A percentile compares a stretch with the other conserved stretches of the same genome.
Conservation (phyloP, 2,888 invertebrate genomes). For the Palloptera scutellata region DNA sequence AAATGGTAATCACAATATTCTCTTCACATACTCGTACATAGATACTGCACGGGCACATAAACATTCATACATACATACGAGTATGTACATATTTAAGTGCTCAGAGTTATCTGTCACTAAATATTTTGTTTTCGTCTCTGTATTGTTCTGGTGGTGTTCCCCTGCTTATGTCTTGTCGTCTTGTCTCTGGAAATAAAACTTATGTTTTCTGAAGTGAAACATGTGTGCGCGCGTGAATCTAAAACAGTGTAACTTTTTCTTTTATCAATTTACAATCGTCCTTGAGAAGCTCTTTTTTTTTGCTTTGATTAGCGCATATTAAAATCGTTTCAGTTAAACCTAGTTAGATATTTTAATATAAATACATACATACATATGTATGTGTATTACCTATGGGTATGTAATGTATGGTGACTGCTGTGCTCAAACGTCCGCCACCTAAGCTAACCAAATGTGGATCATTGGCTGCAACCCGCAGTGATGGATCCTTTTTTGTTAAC, state of each 20-base stretch:
- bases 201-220: too few relatives aligned
- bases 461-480: conserved; percentile 75
- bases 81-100: neutral
- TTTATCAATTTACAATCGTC: conserved; percentile 47
- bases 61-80: neutral
- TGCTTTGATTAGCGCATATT: neutral
- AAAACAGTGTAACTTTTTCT: neutral
- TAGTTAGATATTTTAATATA: too few relatives aligned
- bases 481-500: conserved; percentile 63
- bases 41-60: too few relatives aligned
- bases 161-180: neutral
- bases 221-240: too few relatives aligned
- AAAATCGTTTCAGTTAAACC: too few relatives aligned
- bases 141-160: neutral
- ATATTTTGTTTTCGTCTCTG: neutral
- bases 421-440: conserved; percentile 88
- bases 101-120: neutral
- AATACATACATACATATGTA: neutral
- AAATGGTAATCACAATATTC: neutral
- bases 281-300: conserved; percentile 37
- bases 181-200: neutral
- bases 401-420: conserved; percentile 90
- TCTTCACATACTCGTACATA: neutral
- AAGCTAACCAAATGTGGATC: conserved; percentile 90
- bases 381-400: conserved; percentile 79